These are phyloP conservation scores for Zaprionus lineosus DNA, from an alignment of 2,888 invertebrate genomes.

Conservation along the genomic window DNA sequence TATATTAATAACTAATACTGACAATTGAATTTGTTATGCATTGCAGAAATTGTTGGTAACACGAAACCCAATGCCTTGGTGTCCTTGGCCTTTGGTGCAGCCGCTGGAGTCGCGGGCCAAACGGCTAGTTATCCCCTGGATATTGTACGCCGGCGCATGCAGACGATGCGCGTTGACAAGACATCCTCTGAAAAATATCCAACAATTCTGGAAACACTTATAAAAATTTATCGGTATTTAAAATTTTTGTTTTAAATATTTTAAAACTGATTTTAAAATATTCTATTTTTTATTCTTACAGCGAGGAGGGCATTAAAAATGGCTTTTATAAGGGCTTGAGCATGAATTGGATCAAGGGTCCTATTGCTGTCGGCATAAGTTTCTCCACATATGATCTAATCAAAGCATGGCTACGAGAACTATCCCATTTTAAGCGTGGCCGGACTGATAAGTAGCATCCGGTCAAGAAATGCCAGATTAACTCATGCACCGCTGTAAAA, in stretches of 20 bases:
- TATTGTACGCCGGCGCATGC: conserved; percentile 89
- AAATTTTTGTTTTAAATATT: not conserved
- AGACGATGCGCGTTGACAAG: conserved; percentile 84
- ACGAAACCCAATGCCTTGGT: conserved; percentile 85
- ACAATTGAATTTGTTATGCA: too few relatives aligned
- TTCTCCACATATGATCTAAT: conserved; percentile 96
- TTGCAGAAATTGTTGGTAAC: conserved; percentile 83
- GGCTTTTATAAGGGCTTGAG: conserved; percentile 99
- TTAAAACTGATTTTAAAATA: not conserved
- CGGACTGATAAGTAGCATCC: conserved; percentile 53
- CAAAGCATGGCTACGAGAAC: conserved; percentile 85
- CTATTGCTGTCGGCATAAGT: conserved; percentile 96
- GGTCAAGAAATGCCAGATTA: conserved; percentile 2
- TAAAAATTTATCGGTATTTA: conserved; percentile 87
- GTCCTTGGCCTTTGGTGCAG: conserved; percentile 92
- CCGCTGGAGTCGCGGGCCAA: conserved; percentile 96
- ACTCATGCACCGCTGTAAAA: conserved; percentile 18
- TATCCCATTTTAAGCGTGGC: conserved; percentile 80
- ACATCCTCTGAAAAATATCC: conserved; percentile 85
- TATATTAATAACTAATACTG: too few relatives aligned
- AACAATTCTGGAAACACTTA: conserved; percentile 87
- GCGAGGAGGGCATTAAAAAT: conserved; percentile 92
- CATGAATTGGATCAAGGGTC: conserved; percentile 99
- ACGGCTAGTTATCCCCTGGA: conserved; percentile 98
- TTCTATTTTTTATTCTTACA: too few relatives aligned